phyloP scores from a whole-genome alignment of 2,113 vertebrate species.

The Ramphastos sulfuratus region DNA sequence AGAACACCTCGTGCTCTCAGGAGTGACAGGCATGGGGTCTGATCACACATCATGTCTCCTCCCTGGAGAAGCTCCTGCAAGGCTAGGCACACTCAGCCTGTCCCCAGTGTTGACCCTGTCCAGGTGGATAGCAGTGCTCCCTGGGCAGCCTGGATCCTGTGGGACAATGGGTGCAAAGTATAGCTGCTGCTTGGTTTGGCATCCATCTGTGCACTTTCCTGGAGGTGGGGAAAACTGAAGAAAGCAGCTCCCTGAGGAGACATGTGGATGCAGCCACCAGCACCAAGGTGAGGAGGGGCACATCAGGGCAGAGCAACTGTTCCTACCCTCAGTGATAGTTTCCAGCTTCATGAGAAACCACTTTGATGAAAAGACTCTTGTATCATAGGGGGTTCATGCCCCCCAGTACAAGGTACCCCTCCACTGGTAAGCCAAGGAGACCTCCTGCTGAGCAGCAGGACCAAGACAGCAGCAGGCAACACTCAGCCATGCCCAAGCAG shows the following conservation, averaged over 20 bases:
- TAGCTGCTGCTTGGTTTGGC: neutral
- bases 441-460: neutral
- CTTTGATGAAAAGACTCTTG: neutral
- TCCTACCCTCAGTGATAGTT: fast-evolving
- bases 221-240: neutral
- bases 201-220: neutral
- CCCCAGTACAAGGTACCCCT: neutral
- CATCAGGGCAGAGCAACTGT: neutral
- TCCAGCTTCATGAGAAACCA: neutral
- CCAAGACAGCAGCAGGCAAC: fast-evolving
- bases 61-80: neutral
- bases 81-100: neutral
- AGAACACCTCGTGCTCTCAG: neutral
- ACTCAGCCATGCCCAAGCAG: fast-evolving
- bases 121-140: neutral
- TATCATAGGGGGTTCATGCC: neutral
- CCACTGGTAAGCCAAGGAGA: neutral
- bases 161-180: fast-evolving
- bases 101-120: neutral
- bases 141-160: neutral
- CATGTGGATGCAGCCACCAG: fast-evolving
- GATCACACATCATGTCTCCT: neutral
- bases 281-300: neutral
- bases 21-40: neutral
- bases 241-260: neutral